Percentiles rank a stretch among this genome's conserved stretches.
phyloP scores from a whole-genome alignment of 1,140 invertebrate species.

The Rhagoletis zephyria region DNA sequence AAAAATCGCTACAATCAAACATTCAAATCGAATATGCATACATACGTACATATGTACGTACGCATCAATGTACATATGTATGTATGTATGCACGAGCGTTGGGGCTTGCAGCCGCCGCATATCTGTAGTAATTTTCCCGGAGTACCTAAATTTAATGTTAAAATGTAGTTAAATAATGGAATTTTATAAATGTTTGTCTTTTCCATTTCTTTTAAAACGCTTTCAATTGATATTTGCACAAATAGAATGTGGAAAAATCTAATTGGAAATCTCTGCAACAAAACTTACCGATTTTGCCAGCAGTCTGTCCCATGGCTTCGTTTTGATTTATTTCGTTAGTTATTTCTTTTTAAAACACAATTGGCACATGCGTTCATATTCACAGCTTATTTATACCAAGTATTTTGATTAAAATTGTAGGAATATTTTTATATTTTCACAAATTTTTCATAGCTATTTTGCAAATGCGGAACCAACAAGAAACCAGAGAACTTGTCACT shows the following conservation, averaged over 20 bases:
- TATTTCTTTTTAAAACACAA: background rate
- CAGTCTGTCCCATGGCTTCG: slow-evolving; percentile 67
- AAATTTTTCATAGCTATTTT: background rate
- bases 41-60: no score
- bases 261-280: slow-evolving; percentile 8
- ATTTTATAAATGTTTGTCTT: no score
- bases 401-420: background rate
- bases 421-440: slow-evolving; percentile 10
- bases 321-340: background rate
- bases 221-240: background rate
- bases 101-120: no score
- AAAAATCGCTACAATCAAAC: no score
- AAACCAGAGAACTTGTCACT: slow-evolving; percentile 36
- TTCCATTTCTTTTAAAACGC: no score
- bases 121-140: no score
- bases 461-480: slow-evolving; percentile 6
- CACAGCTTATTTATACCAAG: background rate
- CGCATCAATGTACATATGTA: background rate
- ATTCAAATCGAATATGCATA: no score
- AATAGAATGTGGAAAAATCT: background rate
- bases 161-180: no score
- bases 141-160: no score
- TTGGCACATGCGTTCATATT: background rate
- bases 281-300: slow-evolving; percentile 70
- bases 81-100: background rate